These are phyloP conservation scores for Riparia riparia DNA, from an alignment of 2,113 vertebrate species.

Conservation along the genomic window DNA sequence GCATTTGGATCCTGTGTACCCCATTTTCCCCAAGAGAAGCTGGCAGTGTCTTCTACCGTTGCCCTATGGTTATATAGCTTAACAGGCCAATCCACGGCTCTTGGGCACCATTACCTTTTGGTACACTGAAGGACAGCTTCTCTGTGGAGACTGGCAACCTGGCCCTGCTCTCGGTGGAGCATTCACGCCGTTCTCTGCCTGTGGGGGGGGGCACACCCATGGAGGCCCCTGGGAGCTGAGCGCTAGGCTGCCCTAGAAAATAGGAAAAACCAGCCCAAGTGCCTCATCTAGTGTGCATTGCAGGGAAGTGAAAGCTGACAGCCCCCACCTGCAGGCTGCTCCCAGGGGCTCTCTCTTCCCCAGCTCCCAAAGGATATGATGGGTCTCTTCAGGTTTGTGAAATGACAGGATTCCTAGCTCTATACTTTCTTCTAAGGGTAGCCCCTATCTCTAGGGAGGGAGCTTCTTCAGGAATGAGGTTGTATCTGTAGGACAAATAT, in stretches of 20 bases:
- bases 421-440: background rate
- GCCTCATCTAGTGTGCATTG: rapidly evolving
- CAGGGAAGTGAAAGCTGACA: background rate
- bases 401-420: background rate
- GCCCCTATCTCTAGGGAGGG: background rate
- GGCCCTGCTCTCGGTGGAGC: background rate
- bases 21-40: background rate
- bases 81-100: rapidly evolving
- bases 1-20: rapidly evolving
- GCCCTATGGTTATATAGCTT: background rate
- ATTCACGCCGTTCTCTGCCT: background rate
- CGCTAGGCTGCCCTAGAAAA: background rate
- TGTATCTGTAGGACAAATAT: background rate
- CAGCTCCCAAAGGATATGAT: background rate
- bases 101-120: background rate
- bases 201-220: background rate
- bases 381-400: background rate
- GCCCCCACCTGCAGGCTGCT: background rate
- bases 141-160: background rate
- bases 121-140: background rate
- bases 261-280: background rate
- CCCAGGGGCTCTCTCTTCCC: background rate
- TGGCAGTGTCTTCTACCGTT: background rate
- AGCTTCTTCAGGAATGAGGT: background rate
- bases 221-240: background rate